phyloP scores from a whole-genome alignment of 2,113 vertebrate species.

The Strix aluco region DNA sequence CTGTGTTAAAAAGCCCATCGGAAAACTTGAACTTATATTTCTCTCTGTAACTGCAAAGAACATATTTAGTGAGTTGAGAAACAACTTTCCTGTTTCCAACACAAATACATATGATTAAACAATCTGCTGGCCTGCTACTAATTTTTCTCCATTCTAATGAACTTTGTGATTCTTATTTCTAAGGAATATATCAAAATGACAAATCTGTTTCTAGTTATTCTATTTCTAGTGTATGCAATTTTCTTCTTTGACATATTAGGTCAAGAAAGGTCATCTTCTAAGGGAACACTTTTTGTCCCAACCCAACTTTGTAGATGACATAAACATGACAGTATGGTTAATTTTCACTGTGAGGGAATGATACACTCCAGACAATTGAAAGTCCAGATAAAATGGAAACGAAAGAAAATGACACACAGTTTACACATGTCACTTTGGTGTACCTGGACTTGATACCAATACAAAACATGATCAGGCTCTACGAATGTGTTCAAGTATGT shows the following conservation, averaged over 20 bases:
- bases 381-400: neutral
- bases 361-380: neutral
- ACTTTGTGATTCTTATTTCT: neutral
- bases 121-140: neutral
- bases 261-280: neutral
- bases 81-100: neutral
- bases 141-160: neutral
- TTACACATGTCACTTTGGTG: neutral
- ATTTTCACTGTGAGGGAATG: neutral
- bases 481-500: neutral
- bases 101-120: neutral
- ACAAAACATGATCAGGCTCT: accelerated
- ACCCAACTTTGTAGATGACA: neutral
- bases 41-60: neutral
- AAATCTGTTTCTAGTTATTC: neutral
- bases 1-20: neutral
- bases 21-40: neutral
- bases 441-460: neutral
- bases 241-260: neutral
- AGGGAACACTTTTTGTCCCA: neutral
- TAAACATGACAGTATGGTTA: neutral
- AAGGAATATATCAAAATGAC: neutral
- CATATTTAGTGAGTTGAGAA: neutral
- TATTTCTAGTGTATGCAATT: neutral
- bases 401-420: neutral